A percentile compares a stretch with the other conserved stretches of the same genome.
phyloP scores from a whole-genome alignment of 2,113 vertebrate species.

The Poicephalus gulielmi region DNA sequence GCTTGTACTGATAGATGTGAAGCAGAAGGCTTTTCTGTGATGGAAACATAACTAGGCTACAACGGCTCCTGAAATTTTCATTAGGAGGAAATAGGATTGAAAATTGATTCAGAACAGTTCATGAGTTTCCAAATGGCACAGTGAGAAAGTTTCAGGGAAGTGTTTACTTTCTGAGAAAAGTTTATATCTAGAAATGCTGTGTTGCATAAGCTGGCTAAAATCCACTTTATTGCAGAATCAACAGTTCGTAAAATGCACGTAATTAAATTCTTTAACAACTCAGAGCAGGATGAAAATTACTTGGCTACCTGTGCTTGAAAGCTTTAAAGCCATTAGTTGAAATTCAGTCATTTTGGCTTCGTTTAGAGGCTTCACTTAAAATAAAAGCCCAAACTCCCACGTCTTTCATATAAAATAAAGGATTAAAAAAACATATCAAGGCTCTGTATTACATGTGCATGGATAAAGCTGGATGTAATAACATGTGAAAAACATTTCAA shows the following conservation, averaged over 20 bases:
- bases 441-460: background rate
- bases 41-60: background rate
- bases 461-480: background rate
- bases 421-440: background rate
- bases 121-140: background rate
- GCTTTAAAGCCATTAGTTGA: background rate
- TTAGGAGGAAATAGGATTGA: background rate
- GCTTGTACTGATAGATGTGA: background rate
- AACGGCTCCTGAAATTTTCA: background rate
- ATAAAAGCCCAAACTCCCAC: background rate
- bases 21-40: background rate
- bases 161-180: background rate
- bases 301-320: background rate
- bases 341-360: background rate
- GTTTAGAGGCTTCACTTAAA: background rate
- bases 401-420: background rate
- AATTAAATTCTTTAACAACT: background rate
- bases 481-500: background rate
- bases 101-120: background rate
- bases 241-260: background rate
- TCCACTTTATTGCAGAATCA: background rate
- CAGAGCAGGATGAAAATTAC: background rate
- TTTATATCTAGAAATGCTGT: background rate
- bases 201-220: background rate
- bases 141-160: background rate